Base-by-base conservation (phyloP, 53 echinoderm and acorn worm species). In the Apostichopus leukothele region DNA sequence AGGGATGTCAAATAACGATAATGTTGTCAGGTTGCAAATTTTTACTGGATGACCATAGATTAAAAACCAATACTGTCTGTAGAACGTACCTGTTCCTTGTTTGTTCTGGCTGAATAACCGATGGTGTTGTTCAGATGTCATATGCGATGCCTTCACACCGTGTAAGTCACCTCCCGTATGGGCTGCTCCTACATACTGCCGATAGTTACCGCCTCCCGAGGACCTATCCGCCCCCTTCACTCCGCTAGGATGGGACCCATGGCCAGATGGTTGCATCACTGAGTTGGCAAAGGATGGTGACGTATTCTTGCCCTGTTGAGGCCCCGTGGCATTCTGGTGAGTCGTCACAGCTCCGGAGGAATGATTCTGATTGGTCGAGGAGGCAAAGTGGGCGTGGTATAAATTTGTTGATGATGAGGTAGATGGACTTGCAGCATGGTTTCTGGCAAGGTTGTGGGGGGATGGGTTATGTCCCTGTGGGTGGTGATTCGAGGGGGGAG, bases 311-410 rank as follows among this genome's bases (percentile, higher is more conserved):
- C 71, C 71, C 71, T 71, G 71, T n/a, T 81, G 81, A 51, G 39
- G 81, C 10, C 19, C 52, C 3, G 59, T 59, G 14, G 81, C 54
- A 55, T 81, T 81, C 16, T 81, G 81, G 11, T 55, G 81, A 59
- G 81, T 6, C 2, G 60, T 59, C 59, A 59, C 81, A 67, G 52
- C 73, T 23, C n/a, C 19, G 3, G 86, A n/a, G 67, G 86, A 84
- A 84, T 84, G 84, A 63, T 67, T 86, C 50, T 86, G 86, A 71
- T 86, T 86, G 61, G 86, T 63, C 73, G 86, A 51, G 66, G 86
- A 66, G 18, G 86, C 27, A 26, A 63, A 86, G 61, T 86, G 86
- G 66, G 86, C 5, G 51, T 86, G 86, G 86, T 67, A 68, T 51
- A 86, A 67, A 68, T 68, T 67, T 50, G 86, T 52, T 27, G 86